Evolutionary conservation across 2,888 invertebrate genomes (phyloP), one percentile per base, ranked within the genome.

Genomic region (Lycocerus yunnanus): DNA sequence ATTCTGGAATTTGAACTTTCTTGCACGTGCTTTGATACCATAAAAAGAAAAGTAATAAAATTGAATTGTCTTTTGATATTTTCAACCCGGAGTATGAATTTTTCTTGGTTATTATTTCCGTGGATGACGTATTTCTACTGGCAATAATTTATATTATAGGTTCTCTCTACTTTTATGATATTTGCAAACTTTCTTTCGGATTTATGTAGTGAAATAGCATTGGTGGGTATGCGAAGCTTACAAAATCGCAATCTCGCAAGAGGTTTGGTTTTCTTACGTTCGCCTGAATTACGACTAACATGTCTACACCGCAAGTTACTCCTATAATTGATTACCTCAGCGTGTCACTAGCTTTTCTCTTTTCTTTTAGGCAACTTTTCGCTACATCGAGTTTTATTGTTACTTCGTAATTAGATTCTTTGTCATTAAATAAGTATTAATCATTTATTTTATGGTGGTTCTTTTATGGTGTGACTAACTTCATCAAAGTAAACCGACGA

Each of bases 11-110:
- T 76, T 71, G 68, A 69, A 71, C 72, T 75, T 77, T 79, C 76
- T 80, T 80, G 77, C 78, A 75, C 74, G 78, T 77, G 78, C 78
- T 81, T 74, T 76, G 78, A 71, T 76, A 74, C 75, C 71, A 77
- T 80, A 80, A 81, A 80, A 79, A 76, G 79, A 72, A 79, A 78
- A 76, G 80, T 79, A 78, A 80, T 80, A 80, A 79, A 80, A 79
- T 69, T 69, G 74, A 77, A 78, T 78, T 78, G 78, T 77, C 78
- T 78, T 78, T 78, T 78, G 78, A 78, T 78, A 75, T 75, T 78
- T 78, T 77, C 75, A 75, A 68, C 71, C 65, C 61, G n/a, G 73
- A 73, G 65, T 75, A 77, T 76, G 77, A 73, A 75, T 73, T 75
- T 76, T 75, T 75, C 73, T 74, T 70, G 69, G 74, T 74, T 74